Base-by-base conservation (phyloP, 2,797 vertebrate genomes). In the Emydoidea blandingii region DNA sequence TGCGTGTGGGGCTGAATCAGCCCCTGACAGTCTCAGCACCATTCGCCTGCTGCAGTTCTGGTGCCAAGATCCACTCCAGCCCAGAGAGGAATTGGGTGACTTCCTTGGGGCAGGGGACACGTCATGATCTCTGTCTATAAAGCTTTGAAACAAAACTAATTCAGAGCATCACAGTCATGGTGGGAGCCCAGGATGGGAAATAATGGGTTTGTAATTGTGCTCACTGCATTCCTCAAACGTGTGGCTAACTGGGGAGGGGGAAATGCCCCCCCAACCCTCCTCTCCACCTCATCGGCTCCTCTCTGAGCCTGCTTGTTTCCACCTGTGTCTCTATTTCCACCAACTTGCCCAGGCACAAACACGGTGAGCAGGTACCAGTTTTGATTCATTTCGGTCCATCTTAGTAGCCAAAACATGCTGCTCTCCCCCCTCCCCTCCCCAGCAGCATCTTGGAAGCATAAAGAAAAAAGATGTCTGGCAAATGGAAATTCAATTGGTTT, bases 401-500 rank as follows among this genome's bases (percentile, higher is more conserved):
- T 97, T 97, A 93, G 88, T 93, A 90, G 68, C 86, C 84, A 88
- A 85, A 87, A 23, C 76, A 94, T 94, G 93, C 76, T 87, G 37
- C 44, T 57, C 19, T 37, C 72, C 29, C 94, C 6, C 41, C 92
- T 41, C 91, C 84, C 68, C 88, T 87, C 82, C 78, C 97, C 29
- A 1, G 12, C 59, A 41, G 92, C n/a, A 50, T 96, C 96, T 95
- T 96, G 95, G 94, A 96, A 96, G 85, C n/a, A 54, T 84, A 91
- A 90, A 94, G 89, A 89, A 92, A 86, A 94, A 95, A 96, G 87
- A 86, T n/a, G 83, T 97, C 96, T 97, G 91, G 94, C 94, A 98
- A 98, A 97, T 98, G 96, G 97, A 96, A 97, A 97, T 97, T 95
- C 96, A 98, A 85, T 98, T 98, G 98, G 96, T 97, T 98, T 98